phyloP scores from a whole-genome alignment of 2,113 vertebrate genomes.

The Poecile atricapillus region DNA sequence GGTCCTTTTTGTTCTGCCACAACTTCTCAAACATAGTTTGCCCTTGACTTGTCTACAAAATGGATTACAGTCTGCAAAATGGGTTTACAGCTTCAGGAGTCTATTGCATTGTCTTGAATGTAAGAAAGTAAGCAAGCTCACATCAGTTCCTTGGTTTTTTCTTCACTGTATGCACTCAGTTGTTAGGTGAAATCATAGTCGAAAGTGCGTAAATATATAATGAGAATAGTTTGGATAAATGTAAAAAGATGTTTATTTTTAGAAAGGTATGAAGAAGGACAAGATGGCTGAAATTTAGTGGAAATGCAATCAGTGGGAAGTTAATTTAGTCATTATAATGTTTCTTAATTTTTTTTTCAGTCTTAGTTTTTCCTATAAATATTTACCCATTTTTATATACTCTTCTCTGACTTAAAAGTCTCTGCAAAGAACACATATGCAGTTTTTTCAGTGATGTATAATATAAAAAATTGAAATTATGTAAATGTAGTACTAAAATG shows the following conservation, averaged over 20 bases:
- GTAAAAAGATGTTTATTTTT: neutral
- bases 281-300: neutral
- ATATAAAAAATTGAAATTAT: neutral
- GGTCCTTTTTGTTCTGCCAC: neutral
- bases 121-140: neutral
- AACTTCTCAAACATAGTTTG: neutral
- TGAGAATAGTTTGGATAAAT: neutral
- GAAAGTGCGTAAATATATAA: neutral
- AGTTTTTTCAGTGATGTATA: neutral
- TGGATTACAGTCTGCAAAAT: neutral
- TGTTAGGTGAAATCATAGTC: neutral
- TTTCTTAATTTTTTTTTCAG: neutral
- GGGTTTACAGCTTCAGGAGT: neutral
- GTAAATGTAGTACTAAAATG: neutral
- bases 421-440: neutral
- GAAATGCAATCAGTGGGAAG: neutral
- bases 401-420: neutral
- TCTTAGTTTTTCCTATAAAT: neutral
- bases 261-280: neutral
- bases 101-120: neutral
- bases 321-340: neutral
- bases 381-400: neutral
- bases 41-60: neutral
- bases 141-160: neutral
- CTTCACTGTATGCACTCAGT: neutral